A percentile compares a stretch with the other conserved stretches of the same genome.
Evolutionary conservation across 2,113 vertebrate genomes (phyloP).

Genomic region (Siniperca chuatsi): DNA sequence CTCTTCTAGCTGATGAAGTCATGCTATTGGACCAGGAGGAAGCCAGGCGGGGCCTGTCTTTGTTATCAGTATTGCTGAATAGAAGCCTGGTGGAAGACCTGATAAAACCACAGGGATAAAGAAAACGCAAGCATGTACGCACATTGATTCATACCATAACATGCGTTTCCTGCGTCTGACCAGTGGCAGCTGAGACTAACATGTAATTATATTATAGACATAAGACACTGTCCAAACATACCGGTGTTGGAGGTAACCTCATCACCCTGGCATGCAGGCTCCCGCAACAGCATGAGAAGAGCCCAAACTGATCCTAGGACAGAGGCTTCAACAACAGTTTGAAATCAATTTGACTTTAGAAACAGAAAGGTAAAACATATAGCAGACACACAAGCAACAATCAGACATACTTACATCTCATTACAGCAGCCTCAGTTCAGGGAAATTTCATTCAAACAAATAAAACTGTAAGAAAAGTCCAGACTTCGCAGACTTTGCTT

Average conservation of each 20-base stretch:
- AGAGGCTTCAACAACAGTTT: constrained; percentile 50
- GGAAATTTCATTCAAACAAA: constrained; percentile 52
- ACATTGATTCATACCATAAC: background rate
- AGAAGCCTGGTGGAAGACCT: background rate
- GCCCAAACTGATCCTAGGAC: constrained; percentile 59
- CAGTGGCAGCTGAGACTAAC: background rate
- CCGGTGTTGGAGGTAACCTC: constrained; percentile 69
- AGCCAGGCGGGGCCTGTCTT: constrained; percentile 31
- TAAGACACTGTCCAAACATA: constrained; percentile 9
- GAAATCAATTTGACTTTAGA: background rate
- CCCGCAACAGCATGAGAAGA: constrained; percentile 66
- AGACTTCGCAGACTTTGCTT: background rate
- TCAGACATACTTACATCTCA: constrained; percentile 71
- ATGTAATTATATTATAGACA: background rate
- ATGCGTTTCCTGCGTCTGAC: background rate
- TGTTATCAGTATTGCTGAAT: constrained; percentile 39
- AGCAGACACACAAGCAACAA: background rate
- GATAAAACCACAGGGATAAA: background rate
- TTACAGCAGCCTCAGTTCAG: constrained; percentile 58
- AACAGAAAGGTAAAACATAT: background rate
- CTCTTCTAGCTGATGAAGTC: background rate
- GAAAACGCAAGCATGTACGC: background rate
- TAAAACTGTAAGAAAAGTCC: constrained; percentile 2
- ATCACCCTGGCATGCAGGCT: constrained; percentile 60
- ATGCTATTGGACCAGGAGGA: background rate